Percentiles rank a stretch among this genome's conserved stretches.
Evolutionary conservation across 2,888 invertebrate species (phyloP).

Genomic region (Syrista parreyssii): DNA sequence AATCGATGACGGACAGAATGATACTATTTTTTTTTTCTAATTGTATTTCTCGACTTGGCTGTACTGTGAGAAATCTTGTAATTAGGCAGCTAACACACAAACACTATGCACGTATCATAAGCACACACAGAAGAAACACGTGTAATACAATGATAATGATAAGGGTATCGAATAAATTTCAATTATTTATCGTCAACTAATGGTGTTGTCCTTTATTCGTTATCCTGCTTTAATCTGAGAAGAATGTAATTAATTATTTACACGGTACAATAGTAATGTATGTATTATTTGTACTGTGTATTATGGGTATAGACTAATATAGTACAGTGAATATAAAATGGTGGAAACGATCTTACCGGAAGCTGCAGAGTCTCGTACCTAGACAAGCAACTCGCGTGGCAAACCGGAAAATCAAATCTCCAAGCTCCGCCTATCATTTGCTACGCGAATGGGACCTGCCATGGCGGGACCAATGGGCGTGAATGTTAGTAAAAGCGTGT

Average conservation of each 20-base stretch:
- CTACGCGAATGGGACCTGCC: neutral
- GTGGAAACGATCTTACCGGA: neutral
- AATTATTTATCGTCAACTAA: slow-evolving; percentile 50
- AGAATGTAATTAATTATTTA: neutral
- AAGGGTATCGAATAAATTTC: slow-evolving; percentile 49
- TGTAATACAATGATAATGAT: slow-evolving; percentile 10
- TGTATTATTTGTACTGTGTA: neutral
- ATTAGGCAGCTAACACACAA: neutral
- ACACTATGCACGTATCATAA: neutral
- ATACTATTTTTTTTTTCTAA: neutral
- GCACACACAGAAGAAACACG: neutral
- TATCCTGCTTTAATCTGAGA: neutral
- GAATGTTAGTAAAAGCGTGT: slow-evolving; percentile 14
- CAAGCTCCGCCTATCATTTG: neutral
- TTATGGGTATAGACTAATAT: neutral
- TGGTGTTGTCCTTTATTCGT: neutral
- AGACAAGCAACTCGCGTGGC: neutral
- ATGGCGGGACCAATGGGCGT: slow-evolving; percentile 17
- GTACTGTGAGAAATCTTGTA: neutral
- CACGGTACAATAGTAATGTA: neutral
- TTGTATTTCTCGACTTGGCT: neutral
- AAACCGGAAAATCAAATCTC: neutral
- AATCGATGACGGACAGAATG: neutral
- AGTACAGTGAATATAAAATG: neutral
- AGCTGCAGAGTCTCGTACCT: neutral